Conservation (phyloP, 2,888 invertebrate genomes). For the Alloscopus bannaensis region DNA sequence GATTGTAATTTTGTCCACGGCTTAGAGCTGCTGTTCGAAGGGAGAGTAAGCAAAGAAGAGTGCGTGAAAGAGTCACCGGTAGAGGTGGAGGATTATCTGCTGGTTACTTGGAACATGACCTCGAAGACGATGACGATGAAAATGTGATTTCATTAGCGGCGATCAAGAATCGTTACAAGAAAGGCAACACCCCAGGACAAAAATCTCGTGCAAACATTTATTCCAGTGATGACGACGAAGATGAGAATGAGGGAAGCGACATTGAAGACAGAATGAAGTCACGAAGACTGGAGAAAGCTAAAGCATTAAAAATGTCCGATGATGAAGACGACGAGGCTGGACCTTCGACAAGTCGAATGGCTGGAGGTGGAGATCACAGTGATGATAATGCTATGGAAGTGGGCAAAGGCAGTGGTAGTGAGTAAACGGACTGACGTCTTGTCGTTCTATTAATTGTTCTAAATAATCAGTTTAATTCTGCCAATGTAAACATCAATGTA, state of each 20-base stretch:
- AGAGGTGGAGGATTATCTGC: slow-evolving; percentile 77
- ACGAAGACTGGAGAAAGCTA: slow-evolving; percentile 84
- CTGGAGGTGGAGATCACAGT: slow-evolving; percentile 39
- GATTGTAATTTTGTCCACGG: too few relatives aligned
- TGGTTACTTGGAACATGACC: slow-evolving; percentile 79
- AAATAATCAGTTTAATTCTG: too few relatives aligned
- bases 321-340: slow-evolving; percentile 76
- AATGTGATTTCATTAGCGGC: slow-evolving; percentile 94
- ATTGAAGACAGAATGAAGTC: slow-evolving; percentile 78
- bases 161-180: slow-evolving; percentile 95
- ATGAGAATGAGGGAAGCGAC: slow-evolving; percentile 75
- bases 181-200: slow-evolving; percentile 76
- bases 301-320: slow-evolving; percentile 88
- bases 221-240: slow-evolving; percentile 91
- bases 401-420: slow-evolving; percentile 31
- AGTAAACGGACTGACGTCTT: slow-evolving; percentile 38
- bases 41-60: slow-evolving; percentile 80
- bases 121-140: slow-evolving; percentile 86
- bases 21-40: slow-evolving; percentile 90
- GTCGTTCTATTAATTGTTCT: too few relatives aligned
- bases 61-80: slow-evolving; percentile 77
- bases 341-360: slow-evolving; percentile 35
- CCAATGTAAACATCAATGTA: too few relatives aligned
- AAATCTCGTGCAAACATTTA: slow-evolving; percentile 79
- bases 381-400: too few relatives aligned